These are phyloP conservation scores for Chloroclystis v-ata DNA, from an alignment of 2,888 invertebrate genomes.

Conservation along the genomic window DNA sequence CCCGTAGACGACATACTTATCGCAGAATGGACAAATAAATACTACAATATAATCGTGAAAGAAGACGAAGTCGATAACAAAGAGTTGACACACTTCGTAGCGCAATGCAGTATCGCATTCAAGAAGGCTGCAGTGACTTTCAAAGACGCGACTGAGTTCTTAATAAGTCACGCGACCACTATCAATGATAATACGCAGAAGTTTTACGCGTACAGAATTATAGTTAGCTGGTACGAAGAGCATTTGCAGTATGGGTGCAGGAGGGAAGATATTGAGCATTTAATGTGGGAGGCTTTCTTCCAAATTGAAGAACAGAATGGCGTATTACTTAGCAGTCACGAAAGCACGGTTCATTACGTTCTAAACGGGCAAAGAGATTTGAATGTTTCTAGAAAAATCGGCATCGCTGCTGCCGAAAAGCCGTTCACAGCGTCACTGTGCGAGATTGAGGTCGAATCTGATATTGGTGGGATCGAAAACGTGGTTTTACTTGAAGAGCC, in stretches of 20 bases:
- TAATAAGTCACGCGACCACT: slow-evolving; percentile 74
- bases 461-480: slow-evolving; percentile 63
- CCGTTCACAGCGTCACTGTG: slow-evolving; percentile 58
- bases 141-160: slow-evolving; percentile 80
- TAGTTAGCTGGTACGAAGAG: slow-evolving; percentile 70
- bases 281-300: slow-evolving; percentile 70
- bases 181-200: slow-evolving; percentile 64
- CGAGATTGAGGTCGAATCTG: slow-evolving; percentile 68
- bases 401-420: slow-evolving; percentile 46
- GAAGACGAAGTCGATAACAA: slow-evolving; percentile 56
- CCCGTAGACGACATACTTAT: slow-evolving; percentile 73
- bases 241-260: slow-evolving; percentile 57
- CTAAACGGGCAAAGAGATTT: slow-evolving; percentile 59
- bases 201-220: slow-evolving; percentile 72
- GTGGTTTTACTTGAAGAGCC: slow-evolving; percentile 57
- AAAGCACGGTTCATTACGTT: slow-evolving; percentile 57
- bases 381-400: slow-evolving; percentile 49
- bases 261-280: slow-evolving; percentile 65
- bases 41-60: slow-evolving; percentile 52
- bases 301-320: slow-evolving; percentile 44
- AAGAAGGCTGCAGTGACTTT: slow-evolving; percentile 79
- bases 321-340: slow-evolving; percentile 54
- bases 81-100: slow-evolving; percentile 72
- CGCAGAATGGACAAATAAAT: slow-evolving; percentile 75
- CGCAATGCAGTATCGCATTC: slow-evolving; percentile 80